These are phyloP conservation scores for Eumaeus atala DNA, from an alignment of 1,140 invertebrate genomes.

Conservation along the genomic window DNA sequence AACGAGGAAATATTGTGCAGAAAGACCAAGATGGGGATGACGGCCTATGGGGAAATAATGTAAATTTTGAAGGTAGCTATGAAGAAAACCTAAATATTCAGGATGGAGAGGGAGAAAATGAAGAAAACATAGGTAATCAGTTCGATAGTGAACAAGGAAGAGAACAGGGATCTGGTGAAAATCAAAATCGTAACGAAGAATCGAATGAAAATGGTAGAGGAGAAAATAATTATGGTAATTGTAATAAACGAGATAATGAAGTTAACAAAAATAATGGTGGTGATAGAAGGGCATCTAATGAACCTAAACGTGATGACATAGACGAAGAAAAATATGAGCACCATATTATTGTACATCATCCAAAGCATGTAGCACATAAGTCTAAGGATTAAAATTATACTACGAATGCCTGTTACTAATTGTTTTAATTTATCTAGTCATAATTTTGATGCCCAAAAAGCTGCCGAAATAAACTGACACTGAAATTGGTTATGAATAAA, in stretches of 20 bases:
- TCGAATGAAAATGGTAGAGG: constrained; percentile 10
- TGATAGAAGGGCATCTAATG: not conserved
- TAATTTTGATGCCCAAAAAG: constrained; percentile 5
- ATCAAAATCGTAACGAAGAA: constrained; percentile 7
- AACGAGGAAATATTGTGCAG: too few relatives aligned
- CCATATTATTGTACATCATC: constrained; percentile 15
- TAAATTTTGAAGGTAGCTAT: not conserved
- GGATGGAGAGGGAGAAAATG: not conserved
- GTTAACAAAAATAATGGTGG: not conserved
- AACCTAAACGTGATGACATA: not conserved
- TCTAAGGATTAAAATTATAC: not conserved
- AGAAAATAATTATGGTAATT: not conserved
- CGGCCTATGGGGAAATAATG: not conserved
- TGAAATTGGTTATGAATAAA: not conserved
- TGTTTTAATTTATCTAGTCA: constrained; percentile 17
- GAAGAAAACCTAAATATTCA: not conserved
- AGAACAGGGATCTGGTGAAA: not conserved
- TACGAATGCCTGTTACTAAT: not conserved
- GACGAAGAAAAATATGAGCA: constrained; percentile 15
- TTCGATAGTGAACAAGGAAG: not conserved
- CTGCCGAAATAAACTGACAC: not conserved
- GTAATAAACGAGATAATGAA: not conserved
- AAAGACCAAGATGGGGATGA: not conserved
- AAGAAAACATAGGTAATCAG: constrained; percentile 10
- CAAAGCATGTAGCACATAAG: constrained; percentile 7